Base-by-base conservation (phyloP, 2,888 invertebrate species). In the Abrostola triplasia region DNA sequence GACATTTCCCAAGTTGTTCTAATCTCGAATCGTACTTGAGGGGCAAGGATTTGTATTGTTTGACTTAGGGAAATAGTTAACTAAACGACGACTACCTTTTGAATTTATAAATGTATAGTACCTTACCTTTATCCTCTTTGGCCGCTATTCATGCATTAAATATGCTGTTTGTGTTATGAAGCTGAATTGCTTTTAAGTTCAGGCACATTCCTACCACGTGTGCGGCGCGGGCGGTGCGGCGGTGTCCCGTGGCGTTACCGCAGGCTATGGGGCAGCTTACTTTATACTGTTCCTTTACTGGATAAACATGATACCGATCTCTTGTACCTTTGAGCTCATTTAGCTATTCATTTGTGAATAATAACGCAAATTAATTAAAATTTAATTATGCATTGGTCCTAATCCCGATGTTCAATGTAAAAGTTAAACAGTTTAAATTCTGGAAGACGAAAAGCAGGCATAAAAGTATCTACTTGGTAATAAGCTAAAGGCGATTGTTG, bases 131-230 rank as follows among this genome's bases (percentile, higher is more conserved):
- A 63, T 66, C 59, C 69, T 48, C 51, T 41, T 52, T 75, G 64
- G 70, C 44, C 50, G 41, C 10, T 61, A 42, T 59, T 42, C 47
- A 48, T 62, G 47, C 55, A 77, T 79, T 75, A 66, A 73, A 75
- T 73, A 80, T 77, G 70, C 78, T 66, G 78, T 73, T 80, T 80
- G 78, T 64, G 58, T 58, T 65, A 58, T 59, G 59, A 62, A 56
- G 67, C 50, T 59, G 60, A 69, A 64, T 67, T 66, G 61, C 78
- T 64, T 68, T 64, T 35, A 64, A 64, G 57, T 65, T 64, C 63
- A 53, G 53, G 64, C 66, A 67, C 73, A 67, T 77, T 74, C 75
- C 64, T 67, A 52, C 55, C 55, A 56, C 50, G 54, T 56, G 58
- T 57, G 57, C 54, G 48, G 56, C 64, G 54, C n/a, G n/a, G n/a